Conservation (phyloP, 2,113 vertebrate genomes). For the Mobula birostris region DNA sequence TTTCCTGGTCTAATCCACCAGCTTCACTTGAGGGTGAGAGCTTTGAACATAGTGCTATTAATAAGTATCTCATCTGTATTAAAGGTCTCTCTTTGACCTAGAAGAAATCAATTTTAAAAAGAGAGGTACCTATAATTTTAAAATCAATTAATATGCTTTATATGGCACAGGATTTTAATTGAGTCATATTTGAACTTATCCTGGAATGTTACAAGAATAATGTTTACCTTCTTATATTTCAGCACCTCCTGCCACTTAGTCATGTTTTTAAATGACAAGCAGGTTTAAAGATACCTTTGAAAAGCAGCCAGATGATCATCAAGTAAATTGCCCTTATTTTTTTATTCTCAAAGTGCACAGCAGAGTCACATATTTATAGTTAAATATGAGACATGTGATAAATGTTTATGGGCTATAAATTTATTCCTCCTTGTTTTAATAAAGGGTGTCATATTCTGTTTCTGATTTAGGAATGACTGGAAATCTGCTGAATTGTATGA, state of each 20-base stretch:
- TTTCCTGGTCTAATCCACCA: slow-evolving; percentile 3
- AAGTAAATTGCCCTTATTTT: slow-evolving; percentile 26
- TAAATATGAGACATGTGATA: slow-evolving; percentile 28
- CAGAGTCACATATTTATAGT: slow-evolving; percentile 21
- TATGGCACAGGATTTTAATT: background rate
- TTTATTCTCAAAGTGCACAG: background rate
- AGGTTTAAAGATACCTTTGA: background rate
- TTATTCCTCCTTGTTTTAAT: slow-evolving; percentile 15
- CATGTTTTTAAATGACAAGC: slow-evolving; percentile 2
- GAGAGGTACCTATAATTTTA: slow-evolving; percentile 3
- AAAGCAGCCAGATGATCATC: slow-evolving; percentile 11
- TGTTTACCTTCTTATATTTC: slow-evolving; percentile 22
- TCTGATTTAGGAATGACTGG: slow-evolving; percentile 26
- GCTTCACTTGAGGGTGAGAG: background rate
- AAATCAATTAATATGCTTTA: slow-evolving; percentile 14
- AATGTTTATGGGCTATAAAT: slow-evolving; percentile 29
- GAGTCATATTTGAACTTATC: slow-evolving; percentile 13
- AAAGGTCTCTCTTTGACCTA: slow-evolving; percentile 7
- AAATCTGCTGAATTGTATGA: background rate
- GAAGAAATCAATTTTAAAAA: slow-evolving; percentile 34
- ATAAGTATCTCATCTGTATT: slow-evolving; percentile 31
- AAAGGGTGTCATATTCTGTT: slow-evolving; percentile 6
- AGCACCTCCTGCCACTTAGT: background rate
- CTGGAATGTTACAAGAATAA: background rate
- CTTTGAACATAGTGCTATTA: slow-evolving; percentile 27